A percentile compares a stretch with the other conserved stretches of the same genome.
These are phyloP conservation scores for Psittacula derbiana DNA, from an alignment of 2,797 vertebrate genomes.

Conservation along the genomic window DNA sequence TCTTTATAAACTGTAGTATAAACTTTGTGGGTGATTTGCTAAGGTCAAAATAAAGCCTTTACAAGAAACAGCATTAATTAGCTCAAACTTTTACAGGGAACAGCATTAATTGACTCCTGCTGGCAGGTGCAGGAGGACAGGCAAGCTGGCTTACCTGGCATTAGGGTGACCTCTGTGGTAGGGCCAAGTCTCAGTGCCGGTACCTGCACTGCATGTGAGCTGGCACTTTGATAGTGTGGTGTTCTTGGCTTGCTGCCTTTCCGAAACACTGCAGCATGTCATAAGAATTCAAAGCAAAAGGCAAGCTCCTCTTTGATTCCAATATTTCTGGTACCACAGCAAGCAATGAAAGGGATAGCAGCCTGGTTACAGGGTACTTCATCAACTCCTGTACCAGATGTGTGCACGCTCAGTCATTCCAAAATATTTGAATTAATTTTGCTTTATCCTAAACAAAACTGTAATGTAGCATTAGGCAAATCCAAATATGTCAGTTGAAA, in stretches of 20 bases:
- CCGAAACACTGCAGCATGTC: not conserved
- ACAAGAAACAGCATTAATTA: not conserved
- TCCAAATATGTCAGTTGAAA: not conserved
- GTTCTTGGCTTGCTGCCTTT: not conserved
- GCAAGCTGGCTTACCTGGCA: rapidly evolving
- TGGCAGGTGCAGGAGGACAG: not conserved
- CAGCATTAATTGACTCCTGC: not conserved
- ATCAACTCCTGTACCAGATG: not conserved
- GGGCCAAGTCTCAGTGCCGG: not conserved
- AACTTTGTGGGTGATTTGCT: not conserved
- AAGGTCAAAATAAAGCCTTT: not conserved
- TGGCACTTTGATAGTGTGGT: rapidly evolving
- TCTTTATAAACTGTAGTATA: not conserved
- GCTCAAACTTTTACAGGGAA: not conserved
- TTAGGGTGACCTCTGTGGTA: not conserved
- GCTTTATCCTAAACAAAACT: not conserved
- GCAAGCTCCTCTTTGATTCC: not conserved
- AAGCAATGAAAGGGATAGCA: not conserved
- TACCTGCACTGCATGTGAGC: rapidly evolving
- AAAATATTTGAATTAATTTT: not conserved
- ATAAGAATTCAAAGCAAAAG: not conserved
- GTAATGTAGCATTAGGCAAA: rapidly evolving
- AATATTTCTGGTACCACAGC: not conserved
- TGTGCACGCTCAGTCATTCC: not conserved
- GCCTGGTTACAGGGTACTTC: not conserved